Conservation (phyloP, 2,113 vertebrate genomes). For the Connochaetes taurinus region DNA sequence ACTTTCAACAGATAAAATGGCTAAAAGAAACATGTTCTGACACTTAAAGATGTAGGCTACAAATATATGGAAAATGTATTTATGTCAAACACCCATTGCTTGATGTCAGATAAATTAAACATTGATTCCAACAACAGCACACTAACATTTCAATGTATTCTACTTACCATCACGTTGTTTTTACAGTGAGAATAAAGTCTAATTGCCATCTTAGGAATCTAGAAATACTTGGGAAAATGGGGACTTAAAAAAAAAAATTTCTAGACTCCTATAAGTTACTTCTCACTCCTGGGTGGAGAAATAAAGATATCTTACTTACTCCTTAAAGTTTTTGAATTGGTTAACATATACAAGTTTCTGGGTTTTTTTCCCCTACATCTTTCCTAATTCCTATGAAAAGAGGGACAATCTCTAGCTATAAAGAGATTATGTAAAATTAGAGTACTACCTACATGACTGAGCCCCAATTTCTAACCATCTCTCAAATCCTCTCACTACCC, state of each 20-base stretch:
- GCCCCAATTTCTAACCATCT: background rate
- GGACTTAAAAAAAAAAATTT: background rate
- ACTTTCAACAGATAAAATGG: background rate
- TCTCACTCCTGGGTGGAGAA: background rate
- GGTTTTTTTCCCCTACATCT: background rate
- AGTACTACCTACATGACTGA: background rate
- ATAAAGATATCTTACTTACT: background rate
- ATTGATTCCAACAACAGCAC: background rate
- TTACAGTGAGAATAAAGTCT: background rate
- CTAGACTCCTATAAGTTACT: background rate
- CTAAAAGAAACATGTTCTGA: conserved; percentile 18
- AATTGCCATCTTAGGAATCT: background rate
- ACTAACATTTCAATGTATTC: background rate
- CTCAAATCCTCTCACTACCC: background rate
- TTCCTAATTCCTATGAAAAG: conserved; percentile 10
- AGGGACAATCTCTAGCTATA: background rate
- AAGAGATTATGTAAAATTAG: background rate
- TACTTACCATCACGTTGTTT: background rate
- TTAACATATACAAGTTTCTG: background rate
- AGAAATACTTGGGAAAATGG: background rate
- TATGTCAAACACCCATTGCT: background rate
- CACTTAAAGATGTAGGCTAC: background rate
- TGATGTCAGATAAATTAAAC: background rate
- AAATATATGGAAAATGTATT: background rate
- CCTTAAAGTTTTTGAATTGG: background rate